These are phyloP conservation scores for Tetragonula carbonaria DNA, from an alignment of 2,888 invertebrate genomes.

Conservation along the genomic window DNA sequence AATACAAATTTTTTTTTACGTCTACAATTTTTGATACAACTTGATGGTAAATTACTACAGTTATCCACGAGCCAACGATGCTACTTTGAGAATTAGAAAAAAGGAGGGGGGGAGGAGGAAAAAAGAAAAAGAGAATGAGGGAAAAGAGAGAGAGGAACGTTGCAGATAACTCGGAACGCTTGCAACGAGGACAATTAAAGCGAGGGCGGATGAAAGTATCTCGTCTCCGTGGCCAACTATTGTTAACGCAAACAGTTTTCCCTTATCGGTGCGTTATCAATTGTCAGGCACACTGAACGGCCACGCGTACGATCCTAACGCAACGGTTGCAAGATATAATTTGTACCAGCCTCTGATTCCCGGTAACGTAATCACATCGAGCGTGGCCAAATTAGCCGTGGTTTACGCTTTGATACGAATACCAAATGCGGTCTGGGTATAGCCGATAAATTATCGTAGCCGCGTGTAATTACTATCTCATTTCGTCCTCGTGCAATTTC, in stretches of 20 bases:
- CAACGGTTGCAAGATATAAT: constrained; percentile 56
- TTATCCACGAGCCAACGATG: no score
- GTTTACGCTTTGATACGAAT: constrained; percentile 72
- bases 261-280: constrained; percentile 41
- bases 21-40: no score
- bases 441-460: constrained; percentile 70
- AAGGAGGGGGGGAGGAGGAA: no score
- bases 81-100: no score
- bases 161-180: not conserved
- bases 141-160: not conserved
- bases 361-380: constrained; percentile 67
- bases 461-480: constrained; percentile 35
- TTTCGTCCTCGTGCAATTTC: constrained; percentile 26
- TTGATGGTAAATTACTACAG: no score
- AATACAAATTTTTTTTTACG: no score
- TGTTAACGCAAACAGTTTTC: constrained; percentile 19
- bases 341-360: constrained; percentile 67
- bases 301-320: constrained; percentile 6
- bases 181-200: not conserved
- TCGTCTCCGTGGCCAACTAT: not conserved
- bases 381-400: constrained; percentile 71
- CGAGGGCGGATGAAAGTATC: not conserved
- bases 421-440: constrained; percentile 56
- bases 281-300: constrained; percentile 15
- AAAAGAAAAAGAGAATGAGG: no score